phyloP scores from a whole-genome alignment of 2,888 invertebrate genomes.

The Acronicta leporina region DNA sequence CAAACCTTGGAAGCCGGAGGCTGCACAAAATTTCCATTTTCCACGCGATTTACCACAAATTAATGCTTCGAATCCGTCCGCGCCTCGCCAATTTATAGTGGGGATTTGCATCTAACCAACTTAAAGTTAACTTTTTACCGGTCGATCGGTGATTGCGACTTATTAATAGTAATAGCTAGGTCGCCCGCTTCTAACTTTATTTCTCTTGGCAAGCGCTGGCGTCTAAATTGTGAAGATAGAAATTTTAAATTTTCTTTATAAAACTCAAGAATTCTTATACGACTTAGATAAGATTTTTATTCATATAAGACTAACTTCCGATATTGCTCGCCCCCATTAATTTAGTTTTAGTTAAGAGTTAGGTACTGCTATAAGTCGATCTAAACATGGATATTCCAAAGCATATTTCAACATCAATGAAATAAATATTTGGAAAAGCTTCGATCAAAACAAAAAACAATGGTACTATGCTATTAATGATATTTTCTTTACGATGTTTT shows the following conservation, averaged over 20 bases:
- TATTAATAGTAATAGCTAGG: slow-evolving; percentile 50
- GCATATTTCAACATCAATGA: too few relatives aligned
- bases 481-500: too few relatives aligned
- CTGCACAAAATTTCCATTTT: slow-evolving; percentile 89
- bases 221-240: neutral
- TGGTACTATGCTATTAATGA: too few relatives aligned
- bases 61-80: slow-evolving; percentile 85
- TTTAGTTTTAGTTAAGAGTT: too few relatives aligned
- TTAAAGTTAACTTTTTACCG: slow-evolving; percentile 67
- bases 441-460: too few relatives aligned
- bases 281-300: too few relatives aligned
- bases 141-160: slow-evolving; percentile 68
- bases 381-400: too few relatives aligned
- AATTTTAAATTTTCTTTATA: neutral
- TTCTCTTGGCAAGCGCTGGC: slow-evolving; percentile 2
- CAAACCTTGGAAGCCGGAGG: slow-evolving; percentile 73
- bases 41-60: slow-evolving; percentile 87
- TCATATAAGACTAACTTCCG: too few relatives aligned
- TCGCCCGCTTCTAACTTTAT: slow-evolving; percentile 9
- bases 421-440: too few relatives aligned
- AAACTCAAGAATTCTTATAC: too few relatives aligned
- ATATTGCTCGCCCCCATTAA: too few relatives aligned
- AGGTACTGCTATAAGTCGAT: too few relatives aligned
- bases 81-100: slow-evolving; percentile 83
- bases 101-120: slow-evolving; percentile 80